Percentiles rank a stretch among this genome's conserved stretches.
Conservation (phyloP, 2,888 invertebrate species). For the Antitype chi region DNA sequence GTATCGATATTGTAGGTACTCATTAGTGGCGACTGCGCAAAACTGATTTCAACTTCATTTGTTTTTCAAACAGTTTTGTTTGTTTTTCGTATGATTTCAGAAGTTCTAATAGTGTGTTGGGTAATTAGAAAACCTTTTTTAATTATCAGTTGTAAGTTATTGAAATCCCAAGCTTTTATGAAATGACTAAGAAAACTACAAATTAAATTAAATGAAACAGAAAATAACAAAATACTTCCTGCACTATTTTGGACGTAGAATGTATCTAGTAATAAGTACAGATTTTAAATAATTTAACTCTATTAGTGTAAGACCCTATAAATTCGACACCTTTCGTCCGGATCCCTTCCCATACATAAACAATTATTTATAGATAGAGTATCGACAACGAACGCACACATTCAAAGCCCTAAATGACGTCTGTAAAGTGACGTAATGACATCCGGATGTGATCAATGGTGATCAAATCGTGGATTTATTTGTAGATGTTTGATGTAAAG, state of each 20-base stretch:
- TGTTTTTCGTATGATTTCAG: neutral
- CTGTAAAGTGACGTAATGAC: constrained; percentile 36
- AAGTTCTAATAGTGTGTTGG: neutral
- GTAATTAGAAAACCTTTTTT: neutral
- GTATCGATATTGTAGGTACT: constrained; percentile 34
- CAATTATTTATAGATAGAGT: constrained; percentile 18
- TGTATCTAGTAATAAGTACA: neutral
- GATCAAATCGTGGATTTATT: constrained; percentile 47
- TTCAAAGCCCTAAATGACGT: constrained; percentile 3
- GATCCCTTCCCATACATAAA: neutral
- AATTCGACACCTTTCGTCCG: neutral
- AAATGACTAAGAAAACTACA: no score
- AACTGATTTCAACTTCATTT: neutral
- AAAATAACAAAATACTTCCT: no score
- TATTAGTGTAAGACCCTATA: neutral
- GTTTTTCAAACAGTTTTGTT: neutral
- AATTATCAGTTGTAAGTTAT: neutral
- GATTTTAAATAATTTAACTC: no score
- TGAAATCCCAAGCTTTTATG: neutral
- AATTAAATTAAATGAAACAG: neutral
- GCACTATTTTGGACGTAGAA: no score
- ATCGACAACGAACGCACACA: constrained; percentile 2
- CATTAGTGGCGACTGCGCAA: constrained; percentile 17
- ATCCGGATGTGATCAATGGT: constrained; percentile 49
- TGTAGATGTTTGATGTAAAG: constrained; percentile 21